A percentile compares a stretch with the other conserved stretches of the same genome.
phyloP scores from a whole-genome alignment of 2,888 invertebrate genomes.

The Argyra leucocephala region DNA sequence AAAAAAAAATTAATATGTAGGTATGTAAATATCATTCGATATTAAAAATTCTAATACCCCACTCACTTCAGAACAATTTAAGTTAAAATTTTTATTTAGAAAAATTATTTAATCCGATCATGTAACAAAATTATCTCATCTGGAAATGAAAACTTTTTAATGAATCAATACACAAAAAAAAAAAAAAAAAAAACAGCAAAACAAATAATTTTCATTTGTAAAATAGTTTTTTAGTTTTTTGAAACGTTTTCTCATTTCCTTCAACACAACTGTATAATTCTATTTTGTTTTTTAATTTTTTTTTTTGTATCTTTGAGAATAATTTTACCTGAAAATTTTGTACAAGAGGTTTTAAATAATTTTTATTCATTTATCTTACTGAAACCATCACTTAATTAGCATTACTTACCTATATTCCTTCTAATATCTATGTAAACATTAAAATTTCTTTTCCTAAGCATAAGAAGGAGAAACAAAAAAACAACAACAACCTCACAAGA shows the following conservation, averaged over 20 bases:
- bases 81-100: too few species aligned
- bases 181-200: neutral
- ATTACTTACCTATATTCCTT: neutral
- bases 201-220: neutral
- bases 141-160: constrained; percentile 6
- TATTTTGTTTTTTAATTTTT: too few species aligned
- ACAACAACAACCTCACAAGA: neutral
- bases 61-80: too few species aligned
- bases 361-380: constrained; percentile 1
- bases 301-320: too few species aligned
- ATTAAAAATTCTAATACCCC: too few species aligned
- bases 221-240: neutral
- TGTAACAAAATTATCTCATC: constrained; percentile 3
- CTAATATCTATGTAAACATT: neutral
- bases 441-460: too few species aligned
- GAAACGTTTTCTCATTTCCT: neutral
- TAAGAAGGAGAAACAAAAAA: neutral
- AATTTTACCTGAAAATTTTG: neutral
- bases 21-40: too few species aligned
- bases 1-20: too few species aligned
- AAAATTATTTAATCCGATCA: constrained; percentile 2
- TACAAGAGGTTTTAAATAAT: neutral
- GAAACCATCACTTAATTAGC: constrained; percentile 3
- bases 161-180: neutral
- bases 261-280: too few species aligned